Base-by-base conservation (phyloP, 2,113 vertebrate genomes). In the Eulemur macaco region DNA sequence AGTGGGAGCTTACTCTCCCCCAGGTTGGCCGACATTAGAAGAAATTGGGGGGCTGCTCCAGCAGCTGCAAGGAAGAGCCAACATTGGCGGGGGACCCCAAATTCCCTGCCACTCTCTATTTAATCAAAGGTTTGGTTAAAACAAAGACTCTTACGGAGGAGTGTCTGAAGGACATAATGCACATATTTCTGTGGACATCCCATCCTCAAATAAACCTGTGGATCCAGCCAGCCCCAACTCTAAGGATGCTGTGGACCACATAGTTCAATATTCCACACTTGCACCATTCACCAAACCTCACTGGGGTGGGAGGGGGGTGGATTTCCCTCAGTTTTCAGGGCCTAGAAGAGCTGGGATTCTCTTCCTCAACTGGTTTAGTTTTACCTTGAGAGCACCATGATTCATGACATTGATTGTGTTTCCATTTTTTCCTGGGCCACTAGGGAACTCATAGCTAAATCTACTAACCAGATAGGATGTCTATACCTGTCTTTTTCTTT, bases 371-470 rank as follows among this genome's bases (percentile, higher is more conserved):
- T n/a, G n/a, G 58, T 54, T 88, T n/a, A 6, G 17, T 81, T 58
- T 88, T 73, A 89, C 8, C 21, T 10, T 29, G 23, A 81, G 76
- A 82, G 50, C 42, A 42, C 34, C 45, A 29, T 60, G 74, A 89
- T 63, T 96, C 52, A 60, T 71, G 23, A 34, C 73, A 9, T 21
- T 9, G 2, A n/a, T 47, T 34, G 1, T 50, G 37, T 56, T 73
- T 86, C 68, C 68, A 23, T 68, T 77, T 86, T 86, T 27, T 15
- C 45, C 54, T 47, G 76, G 47, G 81, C 84, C 21, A 74, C 73
- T 50, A 88, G 91, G 93, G 37, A 92, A 37, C 81, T 86, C 93
- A 83, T 12, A 34, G n/a, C 6, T 27, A 54, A 82, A 45, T 83
- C n/a, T 64, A 47, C 54, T 39, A 60, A 29, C 11, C 17, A 69